A percentile compares a stretch with the other conserved stretches of the same genome.
Conservation (phyloP, 2,797 vertebrate species). For the Chrysocyon brachyurus region DNA sequence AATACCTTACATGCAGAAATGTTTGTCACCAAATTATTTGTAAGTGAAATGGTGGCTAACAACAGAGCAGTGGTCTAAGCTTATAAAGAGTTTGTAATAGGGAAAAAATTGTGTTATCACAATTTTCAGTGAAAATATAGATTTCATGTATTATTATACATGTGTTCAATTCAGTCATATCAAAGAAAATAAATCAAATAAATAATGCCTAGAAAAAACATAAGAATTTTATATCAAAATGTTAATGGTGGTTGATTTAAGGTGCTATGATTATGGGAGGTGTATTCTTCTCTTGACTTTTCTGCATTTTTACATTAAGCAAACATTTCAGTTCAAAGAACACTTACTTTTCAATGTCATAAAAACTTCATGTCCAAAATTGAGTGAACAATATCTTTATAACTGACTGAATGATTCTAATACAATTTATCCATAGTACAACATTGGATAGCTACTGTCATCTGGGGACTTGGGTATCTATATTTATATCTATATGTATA, state of each 20-base stretch:
- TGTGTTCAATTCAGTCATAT: background rate
- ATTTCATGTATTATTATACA: background rate
- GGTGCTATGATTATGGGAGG: background rate
- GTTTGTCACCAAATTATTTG: slow-evolving; percentile 50
- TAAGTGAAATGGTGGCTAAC: background rate
- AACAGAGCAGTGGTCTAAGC: background rate
- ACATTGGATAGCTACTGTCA: background rate
- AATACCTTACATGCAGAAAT: slow-evolving; percentile 27
- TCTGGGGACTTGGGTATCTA: background rate
- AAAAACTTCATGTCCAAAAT: background rate
- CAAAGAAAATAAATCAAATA: slow-evolving; percentile 48
- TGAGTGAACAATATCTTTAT: background rate
- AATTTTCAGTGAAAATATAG: background rate
- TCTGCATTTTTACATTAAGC: background rate
- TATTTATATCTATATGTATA: background rate
- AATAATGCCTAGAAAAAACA: background rate
- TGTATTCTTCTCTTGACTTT: background rate
- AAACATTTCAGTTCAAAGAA: background rate
- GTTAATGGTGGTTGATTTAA: background rate
- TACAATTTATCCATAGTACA: background rate
- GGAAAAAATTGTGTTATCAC: background rate
- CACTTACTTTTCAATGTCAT: slow-evolving; percentile 5
- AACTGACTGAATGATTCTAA: background rate
- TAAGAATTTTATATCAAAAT: background rate
- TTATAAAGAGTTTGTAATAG: background rate